Conservation (phyloP, 1,140 invertebrate species). For the Anastatus disparis region DNA sequence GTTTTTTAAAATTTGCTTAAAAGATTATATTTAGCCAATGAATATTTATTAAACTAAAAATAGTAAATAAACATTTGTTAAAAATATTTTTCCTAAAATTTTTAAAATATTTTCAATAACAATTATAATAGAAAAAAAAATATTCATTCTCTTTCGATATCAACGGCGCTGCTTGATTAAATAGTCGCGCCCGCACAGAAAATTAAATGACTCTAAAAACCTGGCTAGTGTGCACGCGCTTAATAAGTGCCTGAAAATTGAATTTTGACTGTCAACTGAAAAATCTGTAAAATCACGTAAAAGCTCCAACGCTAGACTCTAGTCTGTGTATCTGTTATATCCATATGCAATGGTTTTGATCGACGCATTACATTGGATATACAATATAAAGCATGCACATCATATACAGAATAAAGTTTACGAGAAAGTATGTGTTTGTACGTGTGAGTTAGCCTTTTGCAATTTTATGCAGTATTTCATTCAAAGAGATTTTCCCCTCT, state of each 20-base stretch:
- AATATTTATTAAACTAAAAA: too few relatives aligned
- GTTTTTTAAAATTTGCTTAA: too few relatives aligned
- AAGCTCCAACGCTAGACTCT: not conserved
- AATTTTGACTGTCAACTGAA: slow-evolving; percentile 20
- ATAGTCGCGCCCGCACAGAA: not conserved
- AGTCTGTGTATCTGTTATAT: too few relatives aligned
- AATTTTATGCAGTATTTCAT: slow-evolving; percentile 35
- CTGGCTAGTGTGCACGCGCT: not conserved
- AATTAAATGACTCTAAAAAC: not conserved
- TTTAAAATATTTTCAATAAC: too few relatives aligned
- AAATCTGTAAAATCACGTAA: slow-evolving; percentile 31
- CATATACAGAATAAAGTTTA: too few relatives aligned
- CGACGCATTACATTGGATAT: too few relatives aligned
- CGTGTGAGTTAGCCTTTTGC: not conserved
- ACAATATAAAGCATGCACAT: too few relatives aligned
- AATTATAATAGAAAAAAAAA: not conserved
- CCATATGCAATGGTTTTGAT: too few relatives aligned
- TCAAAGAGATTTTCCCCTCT: not conserved
- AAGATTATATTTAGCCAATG: too few relatives aligned
- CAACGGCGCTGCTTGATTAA: not conserved
- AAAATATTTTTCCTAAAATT: too few relatives aligned
- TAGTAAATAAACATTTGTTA: too few relatives aligned
- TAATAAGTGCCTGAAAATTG: slow-evolving; percentile 19
- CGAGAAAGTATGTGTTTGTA: too few relatives aligned
- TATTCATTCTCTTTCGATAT: not conserved